A percentile compares a stretch with the other conserved stretches of the same genome.
Evolutionary conservation across 2,888 invertebrate species (phyloP).

Genomic region (Eremobia ochroleuca): DNA sequence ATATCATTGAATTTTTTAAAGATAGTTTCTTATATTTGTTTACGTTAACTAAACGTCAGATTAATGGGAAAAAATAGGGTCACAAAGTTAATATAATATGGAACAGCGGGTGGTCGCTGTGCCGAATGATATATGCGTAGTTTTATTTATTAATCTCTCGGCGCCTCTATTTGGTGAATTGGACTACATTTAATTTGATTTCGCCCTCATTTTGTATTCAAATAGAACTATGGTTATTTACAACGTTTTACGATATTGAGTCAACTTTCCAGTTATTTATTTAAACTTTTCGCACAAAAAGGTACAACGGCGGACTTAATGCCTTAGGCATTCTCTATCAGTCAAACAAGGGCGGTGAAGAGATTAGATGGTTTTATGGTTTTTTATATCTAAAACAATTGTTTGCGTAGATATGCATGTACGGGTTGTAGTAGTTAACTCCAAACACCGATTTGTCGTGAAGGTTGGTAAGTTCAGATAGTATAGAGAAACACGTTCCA

Average conservation of each 20-base stretch:
- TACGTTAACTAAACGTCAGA: constrained; percentile 71
- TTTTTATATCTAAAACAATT: too few species aligned
- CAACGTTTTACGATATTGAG: constrained; percentile 39
- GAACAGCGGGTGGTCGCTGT: constrained; percentile 81
- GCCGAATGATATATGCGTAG: constrained; percentile 80
- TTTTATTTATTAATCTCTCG: constrained; percentile 77
- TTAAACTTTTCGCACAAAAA: too few species aligned
- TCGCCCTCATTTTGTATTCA: constrained; percentile 63
- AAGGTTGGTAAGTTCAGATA: too few species aligned
- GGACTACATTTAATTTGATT: constrained; percentile 68
- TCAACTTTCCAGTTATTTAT: constrained; percentile 13
- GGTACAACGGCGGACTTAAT: too few species aligned
- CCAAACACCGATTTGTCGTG: too few species aligned
- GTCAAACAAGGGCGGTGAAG: too few species aligned
- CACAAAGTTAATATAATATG: constrained; percentile 76
- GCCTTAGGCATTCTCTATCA: too few species aligned
- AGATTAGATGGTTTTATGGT: too few species aligned
- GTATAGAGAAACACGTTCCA: too few species aligned
- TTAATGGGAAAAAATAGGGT: constrained; percentile 78
- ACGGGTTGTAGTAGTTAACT: too few species aligned
- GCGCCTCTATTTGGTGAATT: constrained; percentile 71
- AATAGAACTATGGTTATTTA: constrained; percentile 50
- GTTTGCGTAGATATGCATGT: too few species aligned
- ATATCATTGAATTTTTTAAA: constrained; percentile 62
- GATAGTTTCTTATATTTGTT: constrained; percentile 70